Base-by-base conservation (phyloP, 2,113 vertebrate genomes). In the Brachypteracias leptosomus region DNA sequence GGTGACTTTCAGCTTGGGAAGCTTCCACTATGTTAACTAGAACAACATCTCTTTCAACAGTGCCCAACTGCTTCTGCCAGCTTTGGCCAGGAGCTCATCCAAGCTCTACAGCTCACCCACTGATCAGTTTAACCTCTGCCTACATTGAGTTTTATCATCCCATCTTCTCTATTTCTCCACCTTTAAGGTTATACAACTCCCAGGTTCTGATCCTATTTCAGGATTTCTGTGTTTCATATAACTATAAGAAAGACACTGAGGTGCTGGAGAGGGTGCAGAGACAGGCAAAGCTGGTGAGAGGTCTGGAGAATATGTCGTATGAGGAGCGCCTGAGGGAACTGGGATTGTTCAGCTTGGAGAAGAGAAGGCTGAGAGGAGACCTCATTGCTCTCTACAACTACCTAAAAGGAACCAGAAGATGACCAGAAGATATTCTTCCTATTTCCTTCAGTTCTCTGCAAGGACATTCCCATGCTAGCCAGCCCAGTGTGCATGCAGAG, bases 11-110 rank as follows among this genome's bases (percentile, higher is more conserved):
- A 92, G 3, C 17, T 66, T 51, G 4, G 0, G 71, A 66, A 93
- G 83, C 77, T 79, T 91, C 92, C 85, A 82, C 73, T 89, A 63
- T 57, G 58, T 93, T 91, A 86, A 96, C 51, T 73, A 80, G 75
- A 96, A 94, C 80, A 96, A 92, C 92, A 65, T 88, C 96, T 91
- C 73, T 91, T 79, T 91, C 78, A 90, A 3, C 18, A 36, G 19
- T 16, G 26, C 78, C 62, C 79, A 31, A 4, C 13, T n/a, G 4
- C 40, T 83, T 79, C 75, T 84, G 77, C 40, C 85, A 91, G 77
- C 73, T 44, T 61, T 42, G 40, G 38, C 54, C 74, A 35, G 1
- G 24, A 89, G 26, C 47, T 67, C 38, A 71, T 6, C 24, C 20
- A 61, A 72, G 49, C 20, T 40, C 67, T 24, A 9, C 42, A 82